Conservation (phyloP, 2,113 vertebrate species). For the Amphiprion ocellaris region DNA sequence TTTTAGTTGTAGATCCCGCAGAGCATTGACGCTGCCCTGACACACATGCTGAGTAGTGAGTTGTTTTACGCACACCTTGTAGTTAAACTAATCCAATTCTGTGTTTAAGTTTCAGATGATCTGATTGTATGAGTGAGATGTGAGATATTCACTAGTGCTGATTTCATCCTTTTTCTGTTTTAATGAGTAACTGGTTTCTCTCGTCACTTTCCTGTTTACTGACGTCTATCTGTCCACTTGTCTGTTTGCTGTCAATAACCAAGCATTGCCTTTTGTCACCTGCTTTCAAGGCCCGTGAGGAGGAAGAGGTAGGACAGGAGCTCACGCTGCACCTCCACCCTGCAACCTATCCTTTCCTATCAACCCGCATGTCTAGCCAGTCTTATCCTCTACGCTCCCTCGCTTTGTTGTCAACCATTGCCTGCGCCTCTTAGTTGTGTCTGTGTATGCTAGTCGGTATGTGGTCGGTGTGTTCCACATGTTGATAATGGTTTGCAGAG, state of each 20-base stretch:
- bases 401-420: constrained; percentile 54
- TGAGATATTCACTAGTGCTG: constrained; percentile 1
- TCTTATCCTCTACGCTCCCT: constrained; percentile 60
- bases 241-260: constrained; percentile 85
- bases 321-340: constrained; percentile 56
- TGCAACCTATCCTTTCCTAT: constrained; percentile 14
- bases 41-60: neutral
- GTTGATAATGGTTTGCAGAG: constrained; percentile 38
- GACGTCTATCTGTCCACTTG: constrained; percentile 34
- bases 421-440: constrained; percentile 36
- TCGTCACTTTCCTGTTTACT: constrained; percentile 43
- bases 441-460: constrained; percentile 26
- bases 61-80: neutral
- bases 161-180: constrained; percentile 2
- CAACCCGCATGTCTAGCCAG: constrained; percentile 54
- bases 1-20: neutral
- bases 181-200: constrained; percentile 55
- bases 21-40: neutral
- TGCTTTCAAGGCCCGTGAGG: constrained; percentile 96
- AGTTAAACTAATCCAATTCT: neutral
- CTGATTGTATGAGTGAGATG: neutral
- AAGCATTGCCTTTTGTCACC: constrained; percentile 90
- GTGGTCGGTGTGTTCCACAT: constrained; percentile 28
- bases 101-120: neutral
- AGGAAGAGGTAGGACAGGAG: constrained; percentile 95